phyloP scores from a whole-genome alignment of 1,140 invertebrate genomes.

The Cotesia chilonis region DNA sequence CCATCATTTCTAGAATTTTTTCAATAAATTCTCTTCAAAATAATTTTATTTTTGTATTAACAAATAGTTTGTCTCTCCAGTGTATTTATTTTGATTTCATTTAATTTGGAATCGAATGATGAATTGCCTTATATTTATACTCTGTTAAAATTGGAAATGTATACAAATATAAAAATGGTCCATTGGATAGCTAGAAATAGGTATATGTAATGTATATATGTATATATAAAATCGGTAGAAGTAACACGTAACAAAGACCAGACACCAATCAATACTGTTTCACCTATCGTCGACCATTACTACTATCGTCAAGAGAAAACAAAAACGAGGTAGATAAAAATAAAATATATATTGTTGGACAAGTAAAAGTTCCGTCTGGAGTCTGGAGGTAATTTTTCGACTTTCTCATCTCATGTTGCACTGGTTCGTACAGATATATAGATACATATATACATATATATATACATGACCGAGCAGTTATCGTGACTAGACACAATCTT shows the following conservation, averaged over 20 bases:
- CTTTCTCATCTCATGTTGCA: too few species aligned
- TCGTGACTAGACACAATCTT: too few species aligned
- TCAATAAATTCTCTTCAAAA: too few species aligned
- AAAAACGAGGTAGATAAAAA: constrained; percentile 23
- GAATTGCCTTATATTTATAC: not conserved
- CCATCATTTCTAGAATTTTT: too few species aligned
- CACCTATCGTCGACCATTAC: constrained; percentile 30
- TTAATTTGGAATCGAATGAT: too few species aligned
- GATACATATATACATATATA: too few species aligned
- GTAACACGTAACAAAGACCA: constrained; percentile 32
- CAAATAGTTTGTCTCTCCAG: too few species aligned
- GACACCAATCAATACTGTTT: constrained; percentile 35
- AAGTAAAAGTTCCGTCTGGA: too few species aligned
- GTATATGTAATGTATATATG: not conserved
- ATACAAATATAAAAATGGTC: not conserved
- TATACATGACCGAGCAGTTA: too few species aligned
- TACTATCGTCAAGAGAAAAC: constrained; percentile 6
- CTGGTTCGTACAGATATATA: too few species aligned
- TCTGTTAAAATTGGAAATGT: not conserved
- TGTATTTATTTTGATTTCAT: not conserved
- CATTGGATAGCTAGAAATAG: not conserved
- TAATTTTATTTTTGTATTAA: too few species aligned
- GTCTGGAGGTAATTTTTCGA: too few species aligned
- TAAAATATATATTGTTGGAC: constrained; percentile 13
- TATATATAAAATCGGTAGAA: constrained; percentile 28